phyloP scores from a whole-genome alignment of 2,113 vertebrate genomes.

The Triplophysa tibetana region DNA sequence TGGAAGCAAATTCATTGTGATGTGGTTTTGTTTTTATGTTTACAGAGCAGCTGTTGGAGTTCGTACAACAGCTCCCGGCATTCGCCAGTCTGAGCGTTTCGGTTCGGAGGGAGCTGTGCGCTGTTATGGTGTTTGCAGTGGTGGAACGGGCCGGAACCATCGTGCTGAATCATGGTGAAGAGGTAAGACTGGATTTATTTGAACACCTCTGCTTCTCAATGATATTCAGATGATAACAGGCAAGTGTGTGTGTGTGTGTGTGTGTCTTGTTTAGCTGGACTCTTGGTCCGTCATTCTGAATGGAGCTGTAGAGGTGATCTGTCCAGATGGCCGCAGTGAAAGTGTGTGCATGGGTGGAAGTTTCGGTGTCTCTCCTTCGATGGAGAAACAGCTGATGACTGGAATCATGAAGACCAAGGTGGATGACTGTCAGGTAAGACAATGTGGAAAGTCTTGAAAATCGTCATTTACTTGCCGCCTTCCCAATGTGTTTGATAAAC shows the following conservation, averaged over 20 bases:
- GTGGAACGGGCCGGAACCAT: constrained; percentile 96
- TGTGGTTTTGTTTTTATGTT: constrained; percentile 24
- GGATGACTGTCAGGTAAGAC: constrained; percentile 95
- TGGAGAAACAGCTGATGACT: constrained; percentile 98
- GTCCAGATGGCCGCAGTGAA: constrained; percentile 88
- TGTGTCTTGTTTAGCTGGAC: constrained; percentile 81
- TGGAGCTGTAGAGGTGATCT: constrained; percentile 95
- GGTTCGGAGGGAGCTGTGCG: constrained; percentile 93
- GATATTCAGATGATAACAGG: not conserved
- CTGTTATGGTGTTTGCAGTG: constrained; percentile 98
- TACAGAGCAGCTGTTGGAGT: constrained; percentile 97
- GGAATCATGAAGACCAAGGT: constrained; percentile 98
- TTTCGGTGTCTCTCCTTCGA: constrained; percentile 94
- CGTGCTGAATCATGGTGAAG: constrained; percentile 94
- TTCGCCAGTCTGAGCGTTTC: constrained; percentile 99
- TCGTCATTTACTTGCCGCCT: too few species aligned
- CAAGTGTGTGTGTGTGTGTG: not conserved
- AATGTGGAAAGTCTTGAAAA: too few species aligned
- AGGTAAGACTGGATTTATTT: constrained; percentile 75
- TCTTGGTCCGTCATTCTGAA: constrained; percentile 99
- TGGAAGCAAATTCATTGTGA: not conserved
- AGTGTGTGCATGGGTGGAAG: constrained; percentile 97
- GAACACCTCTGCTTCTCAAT: not conserved
- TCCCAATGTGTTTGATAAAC: too few species aligned
- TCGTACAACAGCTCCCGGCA: constrained; percentile 97